Percentiles rank a stretch among this genome's conserved stretches.
phyloP scores from a whole-genome alignment of 2,888 invertebrate species.

The Sinohyriopsis cumingii region DNA sequence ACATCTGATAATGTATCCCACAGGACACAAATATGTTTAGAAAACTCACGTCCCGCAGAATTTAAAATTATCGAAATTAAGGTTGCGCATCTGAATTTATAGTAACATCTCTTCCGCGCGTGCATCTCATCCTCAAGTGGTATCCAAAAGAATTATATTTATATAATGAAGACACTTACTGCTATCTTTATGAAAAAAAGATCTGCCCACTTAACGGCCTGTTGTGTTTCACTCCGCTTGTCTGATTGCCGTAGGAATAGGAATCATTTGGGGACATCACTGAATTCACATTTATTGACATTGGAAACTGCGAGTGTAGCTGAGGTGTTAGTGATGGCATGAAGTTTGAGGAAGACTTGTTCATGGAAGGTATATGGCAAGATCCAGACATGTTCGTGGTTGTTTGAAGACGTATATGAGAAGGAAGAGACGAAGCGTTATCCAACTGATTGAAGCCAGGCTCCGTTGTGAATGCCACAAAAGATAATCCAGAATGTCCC shows the following conservation, averaged over 20 bases:
- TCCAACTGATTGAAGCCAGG: slow-evolving; percentile 55
- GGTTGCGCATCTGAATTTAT: too few relatives aligned
- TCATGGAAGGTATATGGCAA: slow-evolving; percentile 49
- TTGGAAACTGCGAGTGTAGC: slow-evolving; percentile 65
- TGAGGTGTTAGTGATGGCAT: slow-evolving; percentile 53
- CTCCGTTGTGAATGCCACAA: slow-evolving; percentile 47
- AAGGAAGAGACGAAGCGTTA: slow-evolving; percentile 46
- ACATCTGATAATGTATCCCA: too few relatives aligned
- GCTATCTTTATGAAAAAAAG: too few relatives aligned
- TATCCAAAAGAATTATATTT: too few relatives aligned
- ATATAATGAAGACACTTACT: too few relatives aligned
- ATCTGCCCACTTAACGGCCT: slow-evolving; percentile 86
- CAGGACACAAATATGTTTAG: too few relatives aligned
- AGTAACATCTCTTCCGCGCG: too few relatives aligned
- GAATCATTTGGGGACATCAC: slow-evolving; percentile 53
- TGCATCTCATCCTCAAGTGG: too few relatives aligned
- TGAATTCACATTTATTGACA: slow-evolving; percentile 47
- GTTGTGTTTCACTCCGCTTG: slow-evolving; percentile 82
- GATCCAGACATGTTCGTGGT: slow-evolving; percentile 33
- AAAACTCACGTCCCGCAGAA: too few relatives aligned
- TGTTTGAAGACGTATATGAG: slow-evolving; percentile 49
- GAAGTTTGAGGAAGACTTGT: slow-evolving; percentile 68
- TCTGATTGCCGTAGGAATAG: slow-evolving; percentile 76
- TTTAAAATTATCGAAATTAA: too few relatives aligned
- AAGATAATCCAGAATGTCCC: slow-evolving; percentile 43